phyloP scores from a whole-genome alignment of 2,797 vertebrate genomes.

The Lepilemur septentrionalis region DNA sequence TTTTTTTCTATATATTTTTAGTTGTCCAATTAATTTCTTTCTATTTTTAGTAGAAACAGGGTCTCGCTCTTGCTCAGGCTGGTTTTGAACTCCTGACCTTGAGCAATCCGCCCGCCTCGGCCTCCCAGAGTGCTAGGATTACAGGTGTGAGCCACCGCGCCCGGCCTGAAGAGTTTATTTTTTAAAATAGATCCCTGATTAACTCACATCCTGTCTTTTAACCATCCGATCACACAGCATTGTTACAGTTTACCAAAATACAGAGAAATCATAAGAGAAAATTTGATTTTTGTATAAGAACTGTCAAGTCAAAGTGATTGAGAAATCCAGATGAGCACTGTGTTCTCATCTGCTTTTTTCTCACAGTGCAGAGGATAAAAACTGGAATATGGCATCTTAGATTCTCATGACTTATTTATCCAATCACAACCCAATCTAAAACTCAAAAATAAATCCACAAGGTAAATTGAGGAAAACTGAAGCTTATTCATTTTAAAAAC shows the following conservation, averaged over 20 bases:
- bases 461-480: neutral
- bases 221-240: neutral
- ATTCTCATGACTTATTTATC: neutral
- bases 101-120: too few species aligned
- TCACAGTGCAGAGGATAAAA: neutral
- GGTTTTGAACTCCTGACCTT: too few species aligned
- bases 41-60: too few species aligned
- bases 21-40: too few species aligned
- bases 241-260: neutral
- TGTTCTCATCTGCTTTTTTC: neutral
- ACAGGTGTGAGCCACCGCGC: too few species aligned
- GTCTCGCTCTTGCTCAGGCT: too few species aligned
- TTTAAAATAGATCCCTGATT: neutral
- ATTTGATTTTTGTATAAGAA: neutral
- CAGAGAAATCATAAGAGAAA: neutral
- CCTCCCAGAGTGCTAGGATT: too few species aligned
- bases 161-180: neutral
- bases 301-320: neutral
- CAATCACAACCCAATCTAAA: conserved; percentile 12
- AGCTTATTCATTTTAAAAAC: conserved; percentile 10
- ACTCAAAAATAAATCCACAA: neutral
- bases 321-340: neutral
- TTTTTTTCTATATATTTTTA: too few species aligned
- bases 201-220: neutral
- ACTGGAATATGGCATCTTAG: neutral